Evolutionary conservation across 1,140 invertebrate species (phyloP).

Genomic region (Pachyrhynchus sulphureomaculatus): DNA sequence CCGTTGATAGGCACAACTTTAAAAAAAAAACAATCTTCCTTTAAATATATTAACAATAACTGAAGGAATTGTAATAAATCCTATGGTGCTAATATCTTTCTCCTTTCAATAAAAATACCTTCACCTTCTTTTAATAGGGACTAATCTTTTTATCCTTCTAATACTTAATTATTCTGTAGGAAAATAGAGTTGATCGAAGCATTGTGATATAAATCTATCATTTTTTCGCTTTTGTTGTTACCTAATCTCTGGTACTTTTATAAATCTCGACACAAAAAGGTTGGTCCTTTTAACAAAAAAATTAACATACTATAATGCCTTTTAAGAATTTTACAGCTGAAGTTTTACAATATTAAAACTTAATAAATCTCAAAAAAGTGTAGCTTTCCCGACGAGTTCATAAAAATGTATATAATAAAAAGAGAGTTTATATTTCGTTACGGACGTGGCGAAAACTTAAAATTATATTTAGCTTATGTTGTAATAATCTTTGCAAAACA

Average conservation of each 20-base stretch:
- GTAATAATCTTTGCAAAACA: slow-evolving; percentile 31
- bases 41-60: background rate
- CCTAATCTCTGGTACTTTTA: no score
- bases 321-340: slow-evolving; percentile 1
- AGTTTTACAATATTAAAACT: background rate
- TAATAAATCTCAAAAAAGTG: slow-evolving; percentile 1
- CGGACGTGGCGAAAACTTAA: slow-evolving; percentile 25
- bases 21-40: no score
- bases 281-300: no score
- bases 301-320: background rate
- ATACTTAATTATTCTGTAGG: no score
- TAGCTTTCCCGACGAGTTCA: slow-evolving; percentile 23
- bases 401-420: slow-evolving; percentile 27
- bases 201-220: background rate
- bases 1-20: no score
- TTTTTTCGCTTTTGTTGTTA: background rate
- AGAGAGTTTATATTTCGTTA: slow-evolving; percentile 36
- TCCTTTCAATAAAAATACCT: slow-evolving; percentile 10
- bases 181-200: background rate
- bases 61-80: slow-evolving; percentile 13
- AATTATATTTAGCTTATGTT: slow-evolving; percentile 37
- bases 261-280: no score
- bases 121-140: background rate
- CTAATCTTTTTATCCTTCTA: background rate
- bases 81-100: slow-evolving; percentile 15